These are phyloP conservation scores for Synanthedon myopaeformis DNA, from an alignment of 2,888 invertebrate genomes.

Conservation along the genomic window DNA sequence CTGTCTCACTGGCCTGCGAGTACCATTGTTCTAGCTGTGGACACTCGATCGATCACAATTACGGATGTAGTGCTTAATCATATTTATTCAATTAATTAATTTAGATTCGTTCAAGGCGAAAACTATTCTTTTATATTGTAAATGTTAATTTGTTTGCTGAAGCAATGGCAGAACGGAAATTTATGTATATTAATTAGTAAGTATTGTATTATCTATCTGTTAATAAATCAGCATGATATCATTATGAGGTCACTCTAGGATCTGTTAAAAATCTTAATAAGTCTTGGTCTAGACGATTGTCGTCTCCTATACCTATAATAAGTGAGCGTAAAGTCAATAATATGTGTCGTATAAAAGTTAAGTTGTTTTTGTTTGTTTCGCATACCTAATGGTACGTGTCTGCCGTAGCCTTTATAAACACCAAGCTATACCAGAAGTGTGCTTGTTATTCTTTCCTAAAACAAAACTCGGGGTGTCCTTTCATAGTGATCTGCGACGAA, in stretches of 20 bases:
- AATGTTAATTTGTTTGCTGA: conserved; percentile 5
- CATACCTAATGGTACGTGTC: too few species aligned
- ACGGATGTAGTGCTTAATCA: conserved; percentile 58
- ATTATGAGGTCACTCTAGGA: background rate
- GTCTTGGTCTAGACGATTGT: background rate
- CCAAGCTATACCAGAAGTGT: too few species aligned
- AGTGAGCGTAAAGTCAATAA: too few species aligned
- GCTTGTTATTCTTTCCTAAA: too few species aligned
- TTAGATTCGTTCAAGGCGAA: conserved; percentile 47
- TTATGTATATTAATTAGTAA: background rate
- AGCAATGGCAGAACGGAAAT: conserved; percentile 1
- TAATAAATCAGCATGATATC: background rate
- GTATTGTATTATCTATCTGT: background rate
- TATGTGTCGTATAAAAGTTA: too few species aligned
- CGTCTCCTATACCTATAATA: too few species aligned
- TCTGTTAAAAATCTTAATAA: background rate
- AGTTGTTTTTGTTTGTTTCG: too few species aligned
- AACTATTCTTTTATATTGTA: conserved; percentile 10
- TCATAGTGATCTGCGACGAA: too few species aligned
- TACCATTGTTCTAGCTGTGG: conserved; percentile 19
- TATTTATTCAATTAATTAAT: conserved; percentile 58
- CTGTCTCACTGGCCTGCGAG: conserved; percentile 13
- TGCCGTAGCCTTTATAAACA: too few species aligned
- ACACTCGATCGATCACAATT: conserved; percentile 56
- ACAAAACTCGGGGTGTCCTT: too few species aligned